Evolutionary conservation across 2,888 invertebrate genomes (phyloP).

Genomic region (Melieria crassipennis): DNA sequence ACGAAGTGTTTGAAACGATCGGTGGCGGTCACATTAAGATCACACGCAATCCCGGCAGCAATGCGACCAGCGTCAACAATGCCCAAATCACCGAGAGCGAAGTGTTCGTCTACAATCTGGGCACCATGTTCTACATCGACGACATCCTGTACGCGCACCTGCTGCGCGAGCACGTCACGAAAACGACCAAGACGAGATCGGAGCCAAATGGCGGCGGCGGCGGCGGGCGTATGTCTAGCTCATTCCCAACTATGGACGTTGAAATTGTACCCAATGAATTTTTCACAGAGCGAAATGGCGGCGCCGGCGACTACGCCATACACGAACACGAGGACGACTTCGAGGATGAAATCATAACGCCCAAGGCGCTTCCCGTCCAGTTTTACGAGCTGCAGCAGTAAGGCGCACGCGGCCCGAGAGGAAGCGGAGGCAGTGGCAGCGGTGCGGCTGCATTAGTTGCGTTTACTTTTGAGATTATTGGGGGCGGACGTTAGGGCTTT

Average conservation of each 20-base stretch:
- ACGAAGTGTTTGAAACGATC: constrained; percentile 68
- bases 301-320: constrained; percentile 54
- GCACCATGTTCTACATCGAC: constrained; percentile 74
- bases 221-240: constrained; percentile 43
- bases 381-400: constrained; percentile 64
- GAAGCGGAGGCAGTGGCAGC: constrained; percentile 1
- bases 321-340: constrained; percentile 65
- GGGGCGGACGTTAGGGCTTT: not conserved
- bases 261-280: constrained; percentile 65
- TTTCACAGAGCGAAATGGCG: constrained; percentile 59
- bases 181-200: constrained; percentile 53
- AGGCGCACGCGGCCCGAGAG: not conserved
- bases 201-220: constrained; percentile 49
- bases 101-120: constrained; percentile 73
- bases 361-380: constrained; percentile 65
- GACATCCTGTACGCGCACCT: constrained; percentile 69
- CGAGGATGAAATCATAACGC: constrained; percentile 65
- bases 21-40: constrained; percentile 70
- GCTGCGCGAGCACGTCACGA: constrained; percentile 58
- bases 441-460: not conserved
- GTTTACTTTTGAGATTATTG: not conserved
- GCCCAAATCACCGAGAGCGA: constrained; percentile 71
- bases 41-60: constrained; percentile 65
- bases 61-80: constrained; percentile 68
- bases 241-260: constrained; percentile 58